Evolutionary conservation across 2,113 vertebrate species (phyloP).

Genomic region (Polyodon spathula): DNA sequence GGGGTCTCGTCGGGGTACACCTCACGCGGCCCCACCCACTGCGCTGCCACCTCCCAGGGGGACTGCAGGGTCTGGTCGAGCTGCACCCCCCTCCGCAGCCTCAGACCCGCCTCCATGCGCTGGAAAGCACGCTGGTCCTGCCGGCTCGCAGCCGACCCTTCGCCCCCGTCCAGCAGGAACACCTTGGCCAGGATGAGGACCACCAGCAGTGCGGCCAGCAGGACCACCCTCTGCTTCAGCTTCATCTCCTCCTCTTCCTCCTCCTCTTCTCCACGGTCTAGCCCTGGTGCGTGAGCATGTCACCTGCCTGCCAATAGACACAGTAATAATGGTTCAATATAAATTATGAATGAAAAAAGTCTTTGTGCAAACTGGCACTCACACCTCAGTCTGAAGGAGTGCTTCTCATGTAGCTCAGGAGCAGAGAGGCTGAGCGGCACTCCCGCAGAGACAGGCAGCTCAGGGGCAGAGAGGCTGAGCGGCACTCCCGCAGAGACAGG

Average conservation of each 20-base stretch:
- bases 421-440: too few relatives aligned
- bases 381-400: too few relatives aligned
- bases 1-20: slow-evolving; percentile 94
- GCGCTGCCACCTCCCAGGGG: slow-evolving; percentile 93
- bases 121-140: slow-evolving; percentile 88
- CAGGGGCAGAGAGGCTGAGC: too few relatives aligned
- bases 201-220: slow-evolving; percentile 84
- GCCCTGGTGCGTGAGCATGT: too few relatives aligned
- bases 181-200: slow-evolving; percentile 96
- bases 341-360: too few relatives aligned
- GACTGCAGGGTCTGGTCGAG: slow-evolving; percentile 91
- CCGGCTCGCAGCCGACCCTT: slow-evolving; percentile 81
- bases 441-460: too few relatives aligned
- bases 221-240: slow-evolving; percentile 92
- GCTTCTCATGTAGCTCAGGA: too few relatives aligned
- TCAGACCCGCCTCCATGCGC: slow-evolving; percentile 80
- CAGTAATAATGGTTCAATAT: too few relatives aligned
- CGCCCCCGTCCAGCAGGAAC: slow-evolving; percentile 90
- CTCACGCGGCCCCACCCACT: slow-evolving; percentile 94
- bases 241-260: slow-evolving; percentile 69
- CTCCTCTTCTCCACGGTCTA: neutral
- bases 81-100: slow-evolving; percentile 68
- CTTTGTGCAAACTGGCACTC: too few relatives aligned
- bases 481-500: too few relatives aligned
- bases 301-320: too few relatives aligned